Conservation (phyloP, 2,113 vertebrate genomes). For the Phasianus colchicus region DNA sequence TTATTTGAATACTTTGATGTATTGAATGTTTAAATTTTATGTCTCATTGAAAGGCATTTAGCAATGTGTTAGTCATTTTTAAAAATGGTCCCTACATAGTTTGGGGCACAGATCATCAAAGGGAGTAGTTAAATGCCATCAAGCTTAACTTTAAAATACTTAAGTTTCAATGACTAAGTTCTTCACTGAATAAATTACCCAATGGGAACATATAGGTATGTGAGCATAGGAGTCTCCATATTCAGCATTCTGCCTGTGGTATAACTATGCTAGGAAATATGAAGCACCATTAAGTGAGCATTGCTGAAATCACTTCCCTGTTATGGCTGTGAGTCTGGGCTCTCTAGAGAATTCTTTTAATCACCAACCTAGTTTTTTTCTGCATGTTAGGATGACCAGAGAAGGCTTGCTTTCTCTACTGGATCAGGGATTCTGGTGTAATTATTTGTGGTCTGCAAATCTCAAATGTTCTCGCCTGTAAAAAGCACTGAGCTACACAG, state of each 20-base stretch:
- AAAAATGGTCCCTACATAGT: not conserved
- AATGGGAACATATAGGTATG: not conserved
- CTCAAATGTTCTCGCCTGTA: not conserved
- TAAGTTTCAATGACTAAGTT: constrained; percentile 3
- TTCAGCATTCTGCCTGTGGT: not conserved
- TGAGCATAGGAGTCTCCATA: not conserved
- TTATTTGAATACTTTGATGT: not conserved
- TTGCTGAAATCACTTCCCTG: not conserved
- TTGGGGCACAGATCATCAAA: not conserved
- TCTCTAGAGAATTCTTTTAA: not conserved
- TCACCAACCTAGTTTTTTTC: not conserved
- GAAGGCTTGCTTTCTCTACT: not conserved
- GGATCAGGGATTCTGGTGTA: not conserved
- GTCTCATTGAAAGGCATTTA: not conserved
- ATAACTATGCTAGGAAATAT: not conserved
- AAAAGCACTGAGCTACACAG: not conserved
- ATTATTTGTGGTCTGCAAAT: not conserved
- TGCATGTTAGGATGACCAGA: not conserved
- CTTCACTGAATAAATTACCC: not conserved
- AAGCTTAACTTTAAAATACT: not conserved
- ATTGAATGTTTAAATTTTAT: accelerated
- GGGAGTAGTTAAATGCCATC: not conserved
- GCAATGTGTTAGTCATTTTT: not conserved
- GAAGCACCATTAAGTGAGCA: not conserved
- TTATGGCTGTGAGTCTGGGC: not conserved